Base-by-base conservation (phyloP, 1,140 invertebrate genomes). In the Ostrea denselamellosa region DNA sequence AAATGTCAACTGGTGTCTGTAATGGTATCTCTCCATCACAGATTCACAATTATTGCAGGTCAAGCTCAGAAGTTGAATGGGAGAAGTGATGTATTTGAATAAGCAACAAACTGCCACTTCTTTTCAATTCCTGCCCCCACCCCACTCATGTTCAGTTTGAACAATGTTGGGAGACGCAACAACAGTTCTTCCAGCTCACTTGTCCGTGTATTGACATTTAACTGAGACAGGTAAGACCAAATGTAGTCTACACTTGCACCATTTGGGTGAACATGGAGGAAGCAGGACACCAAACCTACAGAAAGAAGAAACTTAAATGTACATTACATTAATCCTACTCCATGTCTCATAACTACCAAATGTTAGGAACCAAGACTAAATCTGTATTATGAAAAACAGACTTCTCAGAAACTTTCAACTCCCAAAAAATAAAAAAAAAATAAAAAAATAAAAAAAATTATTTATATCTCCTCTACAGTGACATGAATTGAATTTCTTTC, bases 241-340 rank as follows among this genome's bases (percentile, higher is more conserved):
- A 98, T 96, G 92, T 97, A 97, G 93, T 98, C 97, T 5, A 97
- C 96, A 87, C 97, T 97, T 2, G 97, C 97, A 68, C 97, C 97
- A 93, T 97, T 97, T 0, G 97, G 98, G 95, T 98, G 97, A 71
- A 98, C 97, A 93, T 98, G 97, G 53, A 98, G 96, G 95, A 98
- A 98, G 58, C 97, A 97, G 22, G 97, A 97, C 82, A 98, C 96
- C 62, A 98, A 95, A 89, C 97, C 97, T 97, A 90, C n/a, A 91
- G 54, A 85, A 88, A 86, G 0, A 88, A 10, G 9, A 85, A 51
- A 19, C 58, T n/a, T 7, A 68, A 83, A 14, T 58, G 34, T 44
- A 44, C 17, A 12, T 14, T 58, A 58, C 12, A 58, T 17, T 58
- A 58, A 9, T 3, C 56, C 56, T 19, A 9, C 12, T 58, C 56